These are phyloP conservation scores for Sylvietta virens DNA, from an alignment of 2,113 vertebrate genomes.

Conservation along the genomic window DNA sequence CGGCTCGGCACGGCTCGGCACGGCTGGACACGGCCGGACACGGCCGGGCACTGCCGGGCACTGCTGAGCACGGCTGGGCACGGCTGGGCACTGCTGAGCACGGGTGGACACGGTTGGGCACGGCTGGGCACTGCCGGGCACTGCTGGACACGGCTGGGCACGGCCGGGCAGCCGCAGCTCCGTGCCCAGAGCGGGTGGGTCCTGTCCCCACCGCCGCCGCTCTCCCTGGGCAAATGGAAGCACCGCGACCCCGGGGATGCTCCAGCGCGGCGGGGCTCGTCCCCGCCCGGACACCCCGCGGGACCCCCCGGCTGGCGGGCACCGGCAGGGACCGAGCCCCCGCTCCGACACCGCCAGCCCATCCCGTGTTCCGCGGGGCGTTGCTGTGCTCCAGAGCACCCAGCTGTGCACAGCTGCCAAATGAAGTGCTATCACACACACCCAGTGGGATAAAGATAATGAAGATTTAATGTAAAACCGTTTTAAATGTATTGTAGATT, in stretches of 20 bases:
- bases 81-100: too few species aligned
- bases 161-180: neutral
- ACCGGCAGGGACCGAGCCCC: neutral
- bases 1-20: too few species aligned
- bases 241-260: accelerated
- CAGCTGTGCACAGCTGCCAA: neutral
- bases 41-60: too few species aligned
- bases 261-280: neutral
- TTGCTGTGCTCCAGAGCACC: neutral
- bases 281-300: neutral
- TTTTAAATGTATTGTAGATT: neutral
- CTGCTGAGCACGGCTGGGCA: too few species aligned
- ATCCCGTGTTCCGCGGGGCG: neutral
- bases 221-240: accelerated
- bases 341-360: neutral
- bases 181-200: accelerated
- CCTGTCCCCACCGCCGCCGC: neutral
- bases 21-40: too few species aligned
- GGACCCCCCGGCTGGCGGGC: neutral
- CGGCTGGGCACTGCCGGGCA: too few species aligned
- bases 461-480: neutral
- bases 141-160: too few species aligned
- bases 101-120: too few species aligned
- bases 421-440: neutral
- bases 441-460: neutral